These are phyloP conservation scores for Plagiodera versicolora DNA, from an alignment of 2,888 invertebrate genomes.

Conservation along the genomic window DNA sequence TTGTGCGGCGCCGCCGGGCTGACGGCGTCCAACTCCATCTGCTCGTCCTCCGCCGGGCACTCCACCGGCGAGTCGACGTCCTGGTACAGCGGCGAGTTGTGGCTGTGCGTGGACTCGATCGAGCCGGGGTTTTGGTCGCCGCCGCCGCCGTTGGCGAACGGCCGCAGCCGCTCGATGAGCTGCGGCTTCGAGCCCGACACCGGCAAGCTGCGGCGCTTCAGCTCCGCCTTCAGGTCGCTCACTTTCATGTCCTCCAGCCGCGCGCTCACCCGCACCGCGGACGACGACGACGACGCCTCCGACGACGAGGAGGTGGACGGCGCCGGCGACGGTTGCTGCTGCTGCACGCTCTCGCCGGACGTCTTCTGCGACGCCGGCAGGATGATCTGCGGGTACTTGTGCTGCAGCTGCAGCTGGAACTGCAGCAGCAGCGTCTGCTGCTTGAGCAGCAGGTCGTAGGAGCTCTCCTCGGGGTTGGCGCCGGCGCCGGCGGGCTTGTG, in stretches of 20 bases:
- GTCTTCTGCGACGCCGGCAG: conserved; percentile 70
- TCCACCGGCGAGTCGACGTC: conserved; percentile 49
- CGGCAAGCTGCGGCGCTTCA: conserved; percentile 90
- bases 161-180: conserved; percentile 86
- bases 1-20: conserved; percentile 50
- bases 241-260: conserved; percentile 96
- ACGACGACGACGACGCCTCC: conserved; percentile 50
- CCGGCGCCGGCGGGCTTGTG: conserved; percentile 70
- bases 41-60: conserved; percentile 40
- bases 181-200: conserved; percentile 97
- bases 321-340: conserved; percentile 36
- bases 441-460: conserved; percentile 87
- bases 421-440: conserved; percentile 93
- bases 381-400: conserved; percentile 82
- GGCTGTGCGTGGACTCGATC: conserved; percentile 44
- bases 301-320: conserved; percentile 54
- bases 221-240: conserved; percentile 89
- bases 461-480: conserved; percentile 71
- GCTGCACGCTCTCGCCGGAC: conserved; percentile 17
- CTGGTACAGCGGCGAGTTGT: conserved; percentile 57
- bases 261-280: conserved; percentile 59
- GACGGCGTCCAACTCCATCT: conserved; percentile 56
- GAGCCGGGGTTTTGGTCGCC: conserved; percentile 38
- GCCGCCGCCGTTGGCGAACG: conserved; percentile 57
- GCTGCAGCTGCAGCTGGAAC: conserved; percentile 80